Evolutionary conservation across 1,140 invertebrate species (phyloP).

Genomic region (Drosophila insularis): DNA sequence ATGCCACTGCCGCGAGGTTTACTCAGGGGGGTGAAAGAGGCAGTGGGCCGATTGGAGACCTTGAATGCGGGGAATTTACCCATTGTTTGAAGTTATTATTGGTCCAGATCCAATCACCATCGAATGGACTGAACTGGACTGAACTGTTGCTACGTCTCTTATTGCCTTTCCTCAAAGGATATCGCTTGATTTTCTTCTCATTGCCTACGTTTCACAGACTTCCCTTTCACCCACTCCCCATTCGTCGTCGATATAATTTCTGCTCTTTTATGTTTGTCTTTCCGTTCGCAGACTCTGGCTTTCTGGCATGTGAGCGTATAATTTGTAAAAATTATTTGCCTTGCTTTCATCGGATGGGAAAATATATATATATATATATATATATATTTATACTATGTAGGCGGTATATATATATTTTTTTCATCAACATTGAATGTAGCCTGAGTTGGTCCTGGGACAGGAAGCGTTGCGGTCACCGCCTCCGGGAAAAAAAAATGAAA

Average conservation of each 20-base stretch:
- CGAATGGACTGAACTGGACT: constrained; percentile 27
- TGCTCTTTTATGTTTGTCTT: constrained; percentile 61
- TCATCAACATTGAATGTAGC: constrained; percentile 50
- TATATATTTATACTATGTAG: not conserved
- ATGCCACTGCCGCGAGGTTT: constrained; percentile 38
- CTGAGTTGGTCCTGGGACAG: constrained; percentile 50
- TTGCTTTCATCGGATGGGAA: constrained; percentile 64
- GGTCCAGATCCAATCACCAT: constrained; percentile 66
- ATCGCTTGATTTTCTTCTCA: constrained; percentile 42
- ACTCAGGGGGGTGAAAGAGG: not conserved
- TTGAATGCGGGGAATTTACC: constrained; percentile 31
- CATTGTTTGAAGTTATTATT: constrained; percentile 79
- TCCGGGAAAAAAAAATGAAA: constrained; percentile 28
- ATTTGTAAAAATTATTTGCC: constrained; percentile 79
- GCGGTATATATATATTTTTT: constrained; percentile 50
- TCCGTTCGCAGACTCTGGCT: constrained; percentile 60
- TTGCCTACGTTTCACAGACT: not conserved
- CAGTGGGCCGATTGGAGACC: too few relatives aligned
- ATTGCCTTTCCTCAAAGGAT: constrained; percentile 63
- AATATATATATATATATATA: constrained; percentile 33
- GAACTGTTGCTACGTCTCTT: constrained; percentile 16
- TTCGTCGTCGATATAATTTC: constrained; percentile 42
- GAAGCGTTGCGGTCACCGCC: constrained; percentile 70
- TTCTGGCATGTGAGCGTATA: constrained; percentile 79
- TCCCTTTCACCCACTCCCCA: constrained; percentile 4